Evolutionary conservation across 2,113 vertebrate genomes (phyloP).

Genomic region (Balaeniceps rex): DNA sequence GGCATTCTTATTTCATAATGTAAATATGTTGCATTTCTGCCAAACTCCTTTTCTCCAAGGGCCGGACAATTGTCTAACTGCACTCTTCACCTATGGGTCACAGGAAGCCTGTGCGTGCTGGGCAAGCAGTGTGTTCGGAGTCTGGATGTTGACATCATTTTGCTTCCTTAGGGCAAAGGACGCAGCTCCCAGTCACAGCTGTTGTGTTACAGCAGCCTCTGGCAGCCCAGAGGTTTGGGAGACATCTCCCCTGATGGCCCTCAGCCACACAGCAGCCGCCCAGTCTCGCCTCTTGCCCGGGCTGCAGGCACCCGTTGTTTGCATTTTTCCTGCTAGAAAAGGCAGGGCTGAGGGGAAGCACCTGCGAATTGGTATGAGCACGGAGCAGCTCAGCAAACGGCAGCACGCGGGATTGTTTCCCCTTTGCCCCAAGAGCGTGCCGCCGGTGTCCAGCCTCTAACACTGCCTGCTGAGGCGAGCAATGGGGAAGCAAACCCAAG

Average conservation of each 20-base stretch:
- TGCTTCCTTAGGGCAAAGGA: neutral
- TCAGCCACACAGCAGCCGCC: neutral
- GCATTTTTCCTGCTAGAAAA: neutral
- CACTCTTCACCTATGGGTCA: neutral
- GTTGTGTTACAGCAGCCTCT: neutral
- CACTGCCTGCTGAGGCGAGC: neutral
- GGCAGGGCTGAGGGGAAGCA: neutral
- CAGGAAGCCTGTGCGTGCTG: accelerated
- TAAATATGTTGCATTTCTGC: neutral
- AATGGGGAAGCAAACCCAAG: neutral
- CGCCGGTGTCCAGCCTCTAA: accelerated
- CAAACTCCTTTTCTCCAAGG: neutral
- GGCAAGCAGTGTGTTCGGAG: accelerated
- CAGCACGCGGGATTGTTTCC: accelerated
- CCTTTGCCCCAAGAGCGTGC: accelerated
- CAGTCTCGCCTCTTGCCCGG: neutral
- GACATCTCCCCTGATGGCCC: neutral
- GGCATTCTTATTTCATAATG: neutral
- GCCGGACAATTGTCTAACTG: neutral
- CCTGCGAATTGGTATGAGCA: neutral
- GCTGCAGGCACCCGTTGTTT: neutral
- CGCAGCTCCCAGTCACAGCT: neutral
- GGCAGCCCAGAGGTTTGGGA: neutral
- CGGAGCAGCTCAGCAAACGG: accelerated
- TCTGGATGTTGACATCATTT: neutral